Evolutionary conservation across 2,797 vertebrate genomes (phyloP).

Genomic region (Diplodus puntazzo): DNA sequence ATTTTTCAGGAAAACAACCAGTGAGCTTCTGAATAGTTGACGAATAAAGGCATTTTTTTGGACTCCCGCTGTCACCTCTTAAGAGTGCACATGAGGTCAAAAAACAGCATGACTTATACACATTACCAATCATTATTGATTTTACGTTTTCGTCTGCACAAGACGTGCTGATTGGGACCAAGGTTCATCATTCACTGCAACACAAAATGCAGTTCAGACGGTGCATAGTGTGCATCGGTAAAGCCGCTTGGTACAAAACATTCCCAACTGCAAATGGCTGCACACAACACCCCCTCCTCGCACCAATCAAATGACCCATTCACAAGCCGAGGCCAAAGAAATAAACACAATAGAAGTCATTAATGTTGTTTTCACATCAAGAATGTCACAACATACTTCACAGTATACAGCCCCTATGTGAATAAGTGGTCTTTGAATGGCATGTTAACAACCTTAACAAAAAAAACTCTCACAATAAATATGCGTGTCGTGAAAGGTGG

Average conservation of each 20-base stretch:
- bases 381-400: neutral
- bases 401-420: neutral
- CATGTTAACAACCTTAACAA: conserved; percentile 58
- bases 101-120: neutral
- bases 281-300: neutral
- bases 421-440: conserved; percentile 41
- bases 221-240: neutral
- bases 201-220: neutral
- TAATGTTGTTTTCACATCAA: conserved; percentile 13
- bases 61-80: neutral
- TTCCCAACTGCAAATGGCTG: conserved; percentile 1
- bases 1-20: conserved; percentile 25
- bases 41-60: neutral
- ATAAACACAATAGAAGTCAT: neutral
- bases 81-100: too few species aligned
- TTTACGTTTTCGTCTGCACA: neutral
- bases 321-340: conserved; percentile 3
- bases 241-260: conserved; percentile 2
- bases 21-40: conserved; percentile 1
- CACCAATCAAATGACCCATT: conserved; percentile 9
- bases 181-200: neutral
- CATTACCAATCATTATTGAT: neutral
- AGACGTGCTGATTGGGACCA: neutral
- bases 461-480: neutral
- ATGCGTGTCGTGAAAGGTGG: conserved; percentile 19